Evolutionary conservation across 2,888 invertebrate species (phyloP), one percentile per base, ranked within the genome.

Genomic region (Apodemia hepburni): DNA sequence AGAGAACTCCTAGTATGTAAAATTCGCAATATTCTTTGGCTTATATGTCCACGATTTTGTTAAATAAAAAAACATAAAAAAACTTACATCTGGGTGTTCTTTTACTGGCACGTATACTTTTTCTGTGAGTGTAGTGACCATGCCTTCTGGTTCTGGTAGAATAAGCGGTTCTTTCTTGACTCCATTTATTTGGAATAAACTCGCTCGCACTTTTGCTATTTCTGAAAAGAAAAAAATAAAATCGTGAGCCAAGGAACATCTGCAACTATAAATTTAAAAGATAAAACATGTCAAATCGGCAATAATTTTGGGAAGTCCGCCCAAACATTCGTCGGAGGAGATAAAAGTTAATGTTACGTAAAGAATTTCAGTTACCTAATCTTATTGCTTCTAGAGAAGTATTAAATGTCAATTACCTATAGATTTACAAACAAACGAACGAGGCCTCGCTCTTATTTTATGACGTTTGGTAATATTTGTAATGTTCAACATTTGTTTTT

Each of bases 41-140:
- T 38, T 9, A 15, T 5, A 9, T 15, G 15, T 15, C 9, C 15
- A 15, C 15, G 42, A 2, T 3, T 42, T 42, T 42, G 15, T 9
- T 3, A 15, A 42, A 66, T 51, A 65, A 62, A 60, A 29, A 27
- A 59, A 59, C 6, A 33, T 33, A 33, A 59, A 61, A 66, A 66
- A 78, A 97, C 98, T 98, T 93, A 99, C 99, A 93, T 99, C 99
- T 94, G 99, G 99, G 92, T 99, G 98, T 92, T 99, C 99, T 94
- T 99, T 99, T 79, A 98, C 98, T 85, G 99, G 99, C 85, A 99
- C 99, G 92, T 98, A 99, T 81, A 99, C 98, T 95, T 99, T 99
- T 93, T 99, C 99, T 92, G 98, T 98, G 82, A 98, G 94, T 81
- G 98, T 97, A 76, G 97, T 96, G 81, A 97, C 94, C 80, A 96